Conservation (phyloP, 2,113 vertebrate species). For the Sinocyclocheilus grahami region DNA sequence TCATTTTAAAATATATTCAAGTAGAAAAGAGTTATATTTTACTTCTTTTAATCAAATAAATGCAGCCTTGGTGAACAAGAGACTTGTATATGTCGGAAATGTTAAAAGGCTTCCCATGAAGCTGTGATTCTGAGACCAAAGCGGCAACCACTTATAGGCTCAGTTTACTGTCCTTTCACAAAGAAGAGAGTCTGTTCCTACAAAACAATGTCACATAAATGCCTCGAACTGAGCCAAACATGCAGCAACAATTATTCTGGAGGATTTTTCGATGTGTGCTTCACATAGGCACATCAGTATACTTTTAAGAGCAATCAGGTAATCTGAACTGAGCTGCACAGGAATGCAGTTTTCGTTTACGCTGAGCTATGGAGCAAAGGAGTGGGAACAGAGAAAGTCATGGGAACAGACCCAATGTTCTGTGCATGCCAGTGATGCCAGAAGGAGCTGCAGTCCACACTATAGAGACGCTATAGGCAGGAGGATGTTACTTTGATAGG, state of each 20-base stretch:
- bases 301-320: conserved; percentile 5
- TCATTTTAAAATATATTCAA: neutral
- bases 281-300: conserved; percentile 14
- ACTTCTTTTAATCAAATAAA: neutral
- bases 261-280: neutral
- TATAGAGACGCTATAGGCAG: neutral
- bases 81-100: neutral
- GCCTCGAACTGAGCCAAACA: neutral
- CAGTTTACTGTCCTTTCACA: conserved; percentile 13
- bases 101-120: neutral
- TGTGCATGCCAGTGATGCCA: conserved; percentile 18
- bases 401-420: conserved; percentile 22
- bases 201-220: conserved; percentile 11
- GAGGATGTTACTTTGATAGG: neutral
- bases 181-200: neutral
- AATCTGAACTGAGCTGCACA: conserved; percentile 25
- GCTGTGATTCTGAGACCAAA: neutral
- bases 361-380: neutral
- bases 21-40: neutral
- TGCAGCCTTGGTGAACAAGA: neutral
- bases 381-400: conserved; percentile 3
- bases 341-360: conserved; percentile 23
- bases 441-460: neutral
- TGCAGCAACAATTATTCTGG: neutral
- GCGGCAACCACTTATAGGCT: conserved; percentile 2